Evolutionary conservation across 53 echinoderm and acorn worm species (phyloP), one percentile per base, ranked within the genome.

Genomic region (Paracentrotus lividus): DNA sequence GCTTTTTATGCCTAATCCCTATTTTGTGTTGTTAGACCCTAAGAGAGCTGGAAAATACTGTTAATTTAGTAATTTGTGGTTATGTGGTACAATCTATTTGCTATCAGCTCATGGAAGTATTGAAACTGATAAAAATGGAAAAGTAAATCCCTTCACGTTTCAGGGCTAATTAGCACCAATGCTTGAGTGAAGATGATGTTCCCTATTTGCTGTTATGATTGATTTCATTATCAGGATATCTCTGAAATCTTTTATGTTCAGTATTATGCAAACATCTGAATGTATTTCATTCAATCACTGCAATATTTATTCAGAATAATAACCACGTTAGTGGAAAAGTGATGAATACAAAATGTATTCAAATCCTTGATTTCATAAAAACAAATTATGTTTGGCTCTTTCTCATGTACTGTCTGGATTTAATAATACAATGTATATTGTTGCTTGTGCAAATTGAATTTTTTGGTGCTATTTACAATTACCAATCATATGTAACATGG

Each of bases 21-120:
- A 8, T 42, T 77, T 77, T 77, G 44, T 77, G 77, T 77, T 1
- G 5, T 77, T 21, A 21, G 43, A 42, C 42, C 77, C 7, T 44
- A 12, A 21, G 43, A 42, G 40, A 43, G 44, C 5, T 20, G 23
- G 40, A 77, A 77, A 24, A 77, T 42, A 44, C 7, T 43, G 23
- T 43, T 77, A 77, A 42, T 77, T 44, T 42, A 43, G 43, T 23
- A 23, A 77, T 77, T 77, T 42, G 77, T 77, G 77, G 77, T 77
- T 77, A 7, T 8, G 43, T 42, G 77, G 42, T 24, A 1, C 42
- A 24, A 77, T 77, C 42, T 12, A 23, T 21, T 42, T 42, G 43
- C 20, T 77, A 77, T 77, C 42, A 43, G 77, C 77, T 77, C 43
- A 1, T 77, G 44, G 43, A 77, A 77, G 43, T 20, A 77, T 23